Evolutionary conservation across 2,797 vertebrate genomes (phyloP).

Genomic region (Synaphobranchus kaupii): DNA sequence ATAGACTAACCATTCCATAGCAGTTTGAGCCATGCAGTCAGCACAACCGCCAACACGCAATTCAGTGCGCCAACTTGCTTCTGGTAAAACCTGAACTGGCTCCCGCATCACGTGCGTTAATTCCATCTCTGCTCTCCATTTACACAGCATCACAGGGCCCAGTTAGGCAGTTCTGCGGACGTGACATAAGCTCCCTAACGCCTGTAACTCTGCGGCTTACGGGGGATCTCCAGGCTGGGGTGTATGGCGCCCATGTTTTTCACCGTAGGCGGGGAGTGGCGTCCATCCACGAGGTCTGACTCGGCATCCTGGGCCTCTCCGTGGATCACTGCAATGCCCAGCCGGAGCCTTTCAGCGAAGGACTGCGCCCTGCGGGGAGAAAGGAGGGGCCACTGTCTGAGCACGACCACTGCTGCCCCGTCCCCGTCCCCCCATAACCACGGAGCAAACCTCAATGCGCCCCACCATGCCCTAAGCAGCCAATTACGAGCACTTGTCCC

Average conservation of each 20-base stretch:
- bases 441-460: too few species aligned
- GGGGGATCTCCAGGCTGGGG: conserved; percentile 91
- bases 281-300: conserved; percentile 92
- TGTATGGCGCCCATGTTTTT: conserved; percentile 90
- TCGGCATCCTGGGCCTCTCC: conserved; percentile 96
- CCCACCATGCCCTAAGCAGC: not conserved
- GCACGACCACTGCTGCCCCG: not conserved
- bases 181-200: not conserved
- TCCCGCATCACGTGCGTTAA: too few species aligned
- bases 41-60: too few species aligned
- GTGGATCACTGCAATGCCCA: conserved; percentile 94
- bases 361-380: conserved; percentile 86
- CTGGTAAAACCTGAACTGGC: too few species aligned
- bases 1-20: not conserved
- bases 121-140: too few species aligned
- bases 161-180: not conserved
- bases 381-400: not conserved
- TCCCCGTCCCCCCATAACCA: not conserved
- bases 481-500: not conserved
- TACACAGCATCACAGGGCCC: too few species aligned
- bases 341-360: conserved; percentile 88
- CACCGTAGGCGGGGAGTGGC: conserved; percentile 91
- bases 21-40: too few species aligned
- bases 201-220: conserved; percentile 66
- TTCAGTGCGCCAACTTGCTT: too few species aligned